Conservation (phyloP, 2,113 vertebrate genomes). For the Tragelaphus imberbis region DNA sequence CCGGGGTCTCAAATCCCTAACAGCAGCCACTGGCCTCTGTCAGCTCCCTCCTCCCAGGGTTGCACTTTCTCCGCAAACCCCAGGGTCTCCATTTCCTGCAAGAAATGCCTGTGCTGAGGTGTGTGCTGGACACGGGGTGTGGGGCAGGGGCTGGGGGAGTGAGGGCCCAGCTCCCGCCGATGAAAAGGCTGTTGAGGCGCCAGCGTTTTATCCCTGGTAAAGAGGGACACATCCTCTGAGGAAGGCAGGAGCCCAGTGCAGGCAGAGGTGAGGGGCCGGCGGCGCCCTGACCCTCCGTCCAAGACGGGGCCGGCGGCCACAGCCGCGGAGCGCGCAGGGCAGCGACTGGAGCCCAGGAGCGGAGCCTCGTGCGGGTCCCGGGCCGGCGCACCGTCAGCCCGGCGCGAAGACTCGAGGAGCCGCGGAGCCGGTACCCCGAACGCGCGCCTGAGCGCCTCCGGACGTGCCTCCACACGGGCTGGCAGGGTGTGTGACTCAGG, state of each 20-base stretch:
- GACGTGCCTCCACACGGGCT: conserved; percentile 76
- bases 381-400: background rate
- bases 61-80: background rate
- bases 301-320: background rate
- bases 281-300: background rate
- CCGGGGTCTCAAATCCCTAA: background rate
- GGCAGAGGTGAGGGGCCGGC: background rate
- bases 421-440: conserved; percentile 65
- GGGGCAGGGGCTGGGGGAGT: background rate
- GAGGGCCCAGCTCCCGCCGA: background rate
- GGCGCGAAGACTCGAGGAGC: conserved; percentile 31
- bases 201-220: conserved; percentile 29
- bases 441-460: conserved; percentile 65
- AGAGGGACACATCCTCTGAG: background rate
- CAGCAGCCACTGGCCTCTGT: background rate
- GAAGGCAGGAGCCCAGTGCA: background rate
- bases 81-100: background rate
- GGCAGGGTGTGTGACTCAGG: conserved; percentile 75
- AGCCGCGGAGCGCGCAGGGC: accelerated
- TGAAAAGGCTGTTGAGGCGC: conserved; percentile 65
- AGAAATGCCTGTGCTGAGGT: background rate
- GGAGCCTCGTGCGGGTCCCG: background rate
- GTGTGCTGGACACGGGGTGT: background rate
- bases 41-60: background rate
- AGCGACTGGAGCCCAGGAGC: background rate